These are phyloP conservation scores for Cyprinella venusta DNA, from an alignment of 2,797 vertebrate genomes.

Conservation along the genomic window DNA sequence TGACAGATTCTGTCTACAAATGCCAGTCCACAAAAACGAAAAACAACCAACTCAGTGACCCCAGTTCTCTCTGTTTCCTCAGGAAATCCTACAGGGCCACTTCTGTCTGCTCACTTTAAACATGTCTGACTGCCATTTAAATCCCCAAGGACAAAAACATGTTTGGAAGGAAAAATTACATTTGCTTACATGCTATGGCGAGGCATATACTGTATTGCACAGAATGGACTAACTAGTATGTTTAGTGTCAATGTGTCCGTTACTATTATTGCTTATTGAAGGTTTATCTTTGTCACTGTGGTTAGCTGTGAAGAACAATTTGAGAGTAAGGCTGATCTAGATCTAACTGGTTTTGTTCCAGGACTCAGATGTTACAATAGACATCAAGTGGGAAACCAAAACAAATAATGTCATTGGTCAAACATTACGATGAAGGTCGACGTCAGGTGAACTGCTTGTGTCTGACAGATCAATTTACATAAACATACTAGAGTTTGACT, in stretches of 20 bases:
- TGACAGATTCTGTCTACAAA: slow-evolving; percentile 47
- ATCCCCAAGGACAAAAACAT: background rate
- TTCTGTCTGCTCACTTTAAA: slow-evolving; percentile 9
- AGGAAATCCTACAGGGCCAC: slow-evolving; percentile 61
- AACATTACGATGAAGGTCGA: background rate
- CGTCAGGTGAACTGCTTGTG: no score
- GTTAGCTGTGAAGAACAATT: background rate
- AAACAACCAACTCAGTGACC: slow-evolving; percentile 48
- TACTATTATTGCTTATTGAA: background rate
- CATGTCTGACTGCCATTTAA: slow-evolving; percentile 13
- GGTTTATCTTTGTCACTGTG: background rate
- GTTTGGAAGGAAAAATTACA: background rate
- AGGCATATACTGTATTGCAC: background rate
- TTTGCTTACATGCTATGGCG: background rate
- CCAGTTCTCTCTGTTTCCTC: slow-evolving; percentile 62
- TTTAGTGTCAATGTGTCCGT: background rate
- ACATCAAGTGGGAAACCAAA: background rate
- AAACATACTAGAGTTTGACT: background rate
- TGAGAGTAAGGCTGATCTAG: background rate
- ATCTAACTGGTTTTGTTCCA: background rate
- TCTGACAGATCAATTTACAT: background rate
- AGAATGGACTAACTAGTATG: background rate
- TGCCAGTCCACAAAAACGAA: slow-evolving; percentile 49
- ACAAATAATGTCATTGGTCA: background rate
- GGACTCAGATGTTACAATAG: background rate